These are phyloP conservation scores for Eciton burchellii DNA, from an alignment of 1,140 invertebrate species.

Conservation along the genomic window DNA sequence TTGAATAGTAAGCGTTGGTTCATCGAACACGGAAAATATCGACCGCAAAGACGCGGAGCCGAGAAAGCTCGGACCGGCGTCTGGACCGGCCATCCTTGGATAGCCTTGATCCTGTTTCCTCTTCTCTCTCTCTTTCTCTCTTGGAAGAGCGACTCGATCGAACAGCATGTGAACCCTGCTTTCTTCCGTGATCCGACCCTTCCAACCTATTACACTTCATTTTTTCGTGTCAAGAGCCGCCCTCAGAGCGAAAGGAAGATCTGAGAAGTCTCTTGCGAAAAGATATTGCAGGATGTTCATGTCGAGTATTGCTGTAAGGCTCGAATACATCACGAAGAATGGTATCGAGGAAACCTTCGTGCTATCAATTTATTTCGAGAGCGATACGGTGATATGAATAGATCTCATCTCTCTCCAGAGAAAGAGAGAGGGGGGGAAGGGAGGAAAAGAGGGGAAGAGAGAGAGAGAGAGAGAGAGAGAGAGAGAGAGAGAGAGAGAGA, in stretches of 20 bases:
- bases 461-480: neutral
- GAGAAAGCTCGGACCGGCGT: constrained; percentile 43
- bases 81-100: constrained; percentile 43
- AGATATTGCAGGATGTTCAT: constrained; percentile 9
- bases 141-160: constrained; percentile 55
- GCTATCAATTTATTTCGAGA: neutral
- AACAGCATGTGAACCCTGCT: constrained; percentile 43
- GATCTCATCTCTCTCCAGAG: neutral
- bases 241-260: neutral
- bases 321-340: neutral
- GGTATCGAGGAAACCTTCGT: neutral
- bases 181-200: constrained; percentile 3
- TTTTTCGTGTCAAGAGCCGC: constrained; percentile 28
- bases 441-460: too few relatives aligned
- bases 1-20: constrained; percentile 37
- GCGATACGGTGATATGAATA: neutral
- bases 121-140: constrained; percentile 56
- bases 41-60: constrained; percentile 48
- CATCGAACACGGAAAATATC: constrained; percentile 51
- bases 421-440: neutral
- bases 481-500: neutral
- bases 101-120: constrained; percentile 42
- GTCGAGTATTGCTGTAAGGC: neutral
- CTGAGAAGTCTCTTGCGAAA: constrained; percentile 1
- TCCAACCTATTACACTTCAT: constrained; percentile 17